Base-by-base conservation (phyloP, 2,113 vertebrate species). In the Cyanoramphus novaezelandiae region DNA sequence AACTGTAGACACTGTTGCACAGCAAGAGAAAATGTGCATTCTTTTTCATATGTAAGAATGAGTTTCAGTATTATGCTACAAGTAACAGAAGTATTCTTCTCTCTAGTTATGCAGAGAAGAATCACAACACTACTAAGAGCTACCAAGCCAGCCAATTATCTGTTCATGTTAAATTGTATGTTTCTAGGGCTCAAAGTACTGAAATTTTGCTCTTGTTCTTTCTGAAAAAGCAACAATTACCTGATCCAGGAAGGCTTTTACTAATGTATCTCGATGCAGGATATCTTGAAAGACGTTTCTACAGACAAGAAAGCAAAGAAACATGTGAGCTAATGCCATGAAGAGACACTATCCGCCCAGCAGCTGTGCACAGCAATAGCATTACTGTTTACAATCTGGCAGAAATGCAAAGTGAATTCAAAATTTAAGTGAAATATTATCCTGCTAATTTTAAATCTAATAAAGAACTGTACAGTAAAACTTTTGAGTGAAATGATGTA, bases 211-310 rank as follows among this genome's bases (percentile, higher is more conserved):
- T 82, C 19, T 57, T 64, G 37, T 49, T 78, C 37, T 39, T 77
- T 69, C 28, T 80, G 23, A 83, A 68, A 88, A 82, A 79, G 10
- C 33, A 95, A 85, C 3, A 19, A 79, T 97, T 98, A 99, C 99
- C 99, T 99, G 99, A 96, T 99, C 98, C 93, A 99, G 97, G 86
- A 99, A 99, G 31, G 98, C 98, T 98, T 99, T 99, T 75, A 99
- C 99, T 96, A 99, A 97, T 14, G 98, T 99, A 93, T 99, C 99
- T 97, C 98, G 98, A 96, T 99, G 99, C 94, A 99, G 94, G 46
- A 99, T 99, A 88, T 99, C 99, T 98, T 99, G 99, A 97, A 99
- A 99, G 92, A 99, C 98, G 93, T 99, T 99, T 95, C 99, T 99
- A 55, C 7, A 29, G 92, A 92, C 93, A 94, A 74, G 68, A 71